Percentiles rank a stretch among this genome's conserved stretches.
Evolutionary conservation across 1,140 invertebrate genomes (phyloP).

Genomic region (Hydropsyche tenuis): DNA sequence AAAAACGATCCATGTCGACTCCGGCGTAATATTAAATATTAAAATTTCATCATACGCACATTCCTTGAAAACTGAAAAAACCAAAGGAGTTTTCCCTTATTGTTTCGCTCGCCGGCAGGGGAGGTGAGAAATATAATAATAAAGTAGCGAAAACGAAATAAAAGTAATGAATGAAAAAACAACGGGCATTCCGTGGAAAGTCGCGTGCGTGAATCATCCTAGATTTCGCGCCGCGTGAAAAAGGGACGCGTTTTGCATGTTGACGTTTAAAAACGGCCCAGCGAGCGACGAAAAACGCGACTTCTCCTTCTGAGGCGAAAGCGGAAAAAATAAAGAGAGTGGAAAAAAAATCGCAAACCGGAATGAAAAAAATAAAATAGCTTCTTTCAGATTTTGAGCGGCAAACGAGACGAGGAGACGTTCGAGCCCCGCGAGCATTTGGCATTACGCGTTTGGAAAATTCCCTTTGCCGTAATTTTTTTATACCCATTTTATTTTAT

Average conservation of each 20-base stretch:
- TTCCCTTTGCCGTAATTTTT: no score
- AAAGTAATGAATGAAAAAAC: neutral
- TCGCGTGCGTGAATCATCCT: neutral
- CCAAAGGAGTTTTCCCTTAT: conserved; percentile 1
- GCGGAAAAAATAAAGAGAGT: no score
- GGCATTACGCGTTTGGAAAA: no score
- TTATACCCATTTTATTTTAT: no score
- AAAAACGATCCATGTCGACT: neutral
- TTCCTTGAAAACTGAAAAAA: conserved; percentile 21
- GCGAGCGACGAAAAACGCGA: no score
- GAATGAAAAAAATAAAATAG: no score
- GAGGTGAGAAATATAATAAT: neutral
- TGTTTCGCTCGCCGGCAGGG: neutral
- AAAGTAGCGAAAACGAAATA: conserved; percentile 1
- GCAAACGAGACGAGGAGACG: no score
- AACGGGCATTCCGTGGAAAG: neutral
- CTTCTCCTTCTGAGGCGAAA: no score
- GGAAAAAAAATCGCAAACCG: no score
- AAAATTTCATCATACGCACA: conserved; percentile 31
- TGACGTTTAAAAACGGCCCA: no score
- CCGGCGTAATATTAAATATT: conserved; percentile 22
- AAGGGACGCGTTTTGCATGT: neutral
- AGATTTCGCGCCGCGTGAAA: conserved; percentile 1
- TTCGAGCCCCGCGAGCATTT: no score
- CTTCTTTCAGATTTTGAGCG: no score